Base-by-base conservation (phyloP, 2,797 vertebrate genomes). In the Notolepis coatsorum region DNA sequence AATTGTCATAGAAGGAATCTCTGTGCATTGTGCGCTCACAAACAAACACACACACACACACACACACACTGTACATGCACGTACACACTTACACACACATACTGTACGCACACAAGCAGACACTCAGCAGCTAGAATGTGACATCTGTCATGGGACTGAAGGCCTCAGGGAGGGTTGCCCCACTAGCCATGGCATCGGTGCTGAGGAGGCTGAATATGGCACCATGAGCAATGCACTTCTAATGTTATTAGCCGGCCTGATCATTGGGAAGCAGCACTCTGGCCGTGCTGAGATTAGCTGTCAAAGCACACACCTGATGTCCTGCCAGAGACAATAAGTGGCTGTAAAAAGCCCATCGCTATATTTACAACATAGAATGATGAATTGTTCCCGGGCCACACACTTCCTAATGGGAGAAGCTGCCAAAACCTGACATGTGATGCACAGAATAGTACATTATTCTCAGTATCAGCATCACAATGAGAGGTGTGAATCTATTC, bases 401-500 rank as follows among this genome's bases (percentile, higher is more conserved):
- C 61, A 62, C 28, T 65, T 65, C 57, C 27, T 12, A 21, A 31
- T 13, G 15, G 17, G n/a, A n/a, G n/a, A 35, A 4, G 30, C 1
- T 56, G 69, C 68, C 69, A 75, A 59, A 41, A 64, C 45, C 74
- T 76, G 73, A 81, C 13, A 25, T 31, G 45, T 48, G 74, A 75
- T 54, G 56, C 51, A 55, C 24, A 17, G 35, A 56, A 50, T n/a
- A 38, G 51, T 42, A 43, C 48, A 13, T 37, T n/a, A n/a, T n/a
- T n/a, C n/a, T n/a, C n/a, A 69, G 64, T 69, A 56, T 27, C 37
- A 41, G 41, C 5, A 49, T 65, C 38, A 31, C 35, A 12, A n/a
- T n/a, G n/a, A n/a, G n/a, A n/a, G n/a, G n/a, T n/a, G n/a, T n/a
- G n/a, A n/a, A n/a, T n/a, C n/a, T n/a, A n/a, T n/a, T n/a, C n/a